Conservation (phyloP, 2,113 vertebrate species). For the Onychostoma macrolepis region DNA sequence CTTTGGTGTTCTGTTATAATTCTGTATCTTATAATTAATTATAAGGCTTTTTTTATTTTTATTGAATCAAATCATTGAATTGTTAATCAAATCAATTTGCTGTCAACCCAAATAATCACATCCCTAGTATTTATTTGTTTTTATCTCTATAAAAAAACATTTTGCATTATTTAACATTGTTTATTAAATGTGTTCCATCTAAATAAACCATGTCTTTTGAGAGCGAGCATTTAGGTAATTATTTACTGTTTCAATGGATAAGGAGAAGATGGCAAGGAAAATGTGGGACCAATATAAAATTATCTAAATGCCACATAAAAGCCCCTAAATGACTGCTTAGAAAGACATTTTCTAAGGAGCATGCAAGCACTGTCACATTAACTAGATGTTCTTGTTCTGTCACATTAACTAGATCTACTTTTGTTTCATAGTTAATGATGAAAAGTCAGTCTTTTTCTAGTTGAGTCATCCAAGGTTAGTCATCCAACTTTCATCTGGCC, state of each 20-base stretch:
- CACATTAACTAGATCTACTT: not conserved
- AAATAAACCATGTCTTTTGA: not conserved
- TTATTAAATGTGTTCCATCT: not conserved
- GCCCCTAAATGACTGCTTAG: not conserved
- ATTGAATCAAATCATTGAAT: no score
- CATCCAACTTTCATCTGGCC: not conserved
- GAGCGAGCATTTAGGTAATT: not conserved
- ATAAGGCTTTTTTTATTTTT: no score
- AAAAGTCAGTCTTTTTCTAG: not conserved
- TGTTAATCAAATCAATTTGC: no score
- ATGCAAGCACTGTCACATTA: conserved; percentile 9
- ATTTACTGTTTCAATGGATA: not conserved
- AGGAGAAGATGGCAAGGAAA: not conserved
- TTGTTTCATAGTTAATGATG: not conserved
- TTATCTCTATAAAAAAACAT: not conserved
- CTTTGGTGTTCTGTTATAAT: no score
- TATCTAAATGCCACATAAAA: not conserved
- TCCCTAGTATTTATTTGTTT: no score
- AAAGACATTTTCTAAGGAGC: not conserved
- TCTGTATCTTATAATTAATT: no score
- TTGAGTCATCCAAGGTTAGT: conserved; percentile 8
- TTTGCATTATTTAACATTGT: not conserved
- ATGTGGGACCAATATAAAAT: not conserved
- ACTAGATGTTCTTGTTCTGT: not conserved
- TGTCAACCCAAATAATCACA: no score